phyloP scores from a whole-genome alignment of 2,888 invertebrate genomes.

The Didymodactylos carnosus region DNA sequence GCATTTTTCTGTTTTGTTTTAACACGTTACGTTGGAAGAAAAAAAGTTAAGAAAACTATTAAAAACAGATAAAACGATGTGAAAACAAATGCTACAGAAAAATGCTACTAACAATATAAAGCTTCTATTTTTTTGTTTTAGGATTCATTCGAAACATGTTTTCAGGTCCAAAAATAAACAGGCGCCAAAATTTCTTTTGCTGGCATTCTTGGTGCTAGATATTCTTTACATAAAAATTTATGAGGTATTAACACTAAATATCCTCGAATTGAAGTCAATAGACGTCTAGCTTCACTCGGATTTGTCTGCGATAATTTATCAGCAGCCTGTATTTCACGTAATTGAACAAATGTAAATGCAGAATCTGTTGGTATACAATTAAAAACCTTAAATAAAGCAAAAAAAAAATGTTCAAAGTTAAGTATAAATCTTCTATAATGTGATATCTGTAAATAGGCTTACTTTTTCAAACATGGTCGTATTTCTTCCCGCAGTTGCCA shows the following conservation, averaged over 20 bases:
- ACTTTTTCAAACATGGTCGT: constrained; percentile 70
- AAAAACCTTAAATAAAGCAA: constrained; percentile 47
- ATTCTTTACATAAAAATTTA: constrained; percentile 11
- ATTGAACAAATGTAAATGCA: constrained; percentile 54
- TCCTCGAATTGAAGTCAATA: constrained; percentile 2
- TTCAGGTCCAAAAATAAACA: constrained; percentile 6
- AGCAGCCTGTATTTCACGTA: constrained; percentile 56
- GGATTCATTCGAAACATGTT: neutral
- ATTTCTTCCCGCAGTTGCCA: constrained; percentile 55
- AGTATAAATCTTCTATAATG: neutral
- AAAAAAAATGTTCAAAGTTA: neutral
- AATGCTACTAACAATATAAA: too few relatives aligned
- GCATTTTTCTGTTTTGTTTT: too few relatives aligned
- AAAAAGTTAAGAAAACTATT: too few relatives aligned
- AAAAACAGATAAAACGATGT: too few relatives aligned
- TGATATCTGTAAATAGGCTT: neutral
- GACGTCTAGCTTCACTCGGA: constrained; percentile 40
- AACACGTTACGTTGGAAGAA: too few relatives aligned
- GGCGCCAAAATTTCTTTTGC: constrained; percentile 13
- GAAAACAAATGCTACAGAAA: too few relatives aligned
- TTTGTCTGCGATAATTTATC: constrained; percentile 52
- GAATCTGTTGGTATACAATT: constrained; percentile 67
- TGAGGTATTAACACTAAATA: constrained; percentile 8
- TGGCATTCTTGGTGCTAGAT: constrained; percentile 6
- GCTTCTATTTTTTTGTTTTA: too few relatives aligned